phyloP scores from a whole-genome alignment of 2,797 vertebrate genomes.

The Alca torda region DNA sequence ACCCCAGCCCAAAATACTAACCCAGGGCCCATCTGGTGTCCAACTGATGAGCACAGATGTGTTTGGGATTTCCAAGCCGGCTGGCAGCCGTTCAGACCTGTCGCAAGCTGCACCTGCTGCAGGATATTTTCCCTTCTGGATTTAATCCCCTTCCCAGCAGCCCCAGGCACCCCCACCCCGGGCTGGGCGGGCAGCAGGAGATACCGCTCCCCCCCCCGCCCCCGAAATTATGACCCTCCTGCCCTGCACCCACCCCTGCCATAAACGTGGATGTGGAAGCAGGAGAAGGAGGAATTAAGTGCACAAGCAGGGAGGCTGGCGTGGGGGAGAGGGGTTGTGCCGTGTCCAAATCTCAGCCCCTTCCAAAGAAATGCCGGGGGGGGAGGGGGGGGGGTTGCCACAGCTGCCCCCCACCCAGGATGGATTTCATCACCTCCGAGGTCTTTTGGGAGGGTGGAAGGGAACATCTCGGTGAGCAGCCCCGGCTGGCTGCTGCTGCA shows the following conservation, averaged over 20 bases:
- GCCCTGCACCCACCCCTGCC: not conserved
- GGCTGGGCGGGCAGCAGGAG: not conserved
- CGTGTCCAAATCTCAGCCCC: not conserved
- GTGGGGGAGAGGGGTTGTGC: accelerated
- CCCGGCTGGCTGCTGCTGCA: accelerated
- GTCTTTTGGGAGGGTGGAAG: not conserved
- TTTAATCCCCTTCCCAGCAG: not conserved
- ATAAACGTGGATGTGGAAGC: not conserved
- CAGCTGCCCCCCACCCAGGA: not conserved
- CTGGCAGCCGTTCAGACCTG: slow-evolving; percentile 73
- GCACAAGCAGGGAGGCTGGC: accelerated
- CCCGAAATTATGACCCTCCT: not conserved
- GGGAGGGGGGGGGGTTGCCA: not conserved
- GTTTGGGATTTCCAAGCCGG: slow-evolving; percentile 58
- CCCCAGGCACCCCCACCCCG: not conserved
- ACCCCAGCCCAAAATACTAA: slow-evolving; percentile 68
- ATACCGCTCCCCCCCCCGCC: not conserved
- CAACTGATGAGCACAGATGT: slow-evolving; percentile 76
- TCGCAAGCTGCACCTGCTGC: slow-evolving; percentile 71
- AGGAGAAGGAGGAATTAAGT: not conserved
- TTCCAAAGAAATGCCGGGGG: accelerated
- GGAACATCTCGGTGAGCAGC: not conserved
- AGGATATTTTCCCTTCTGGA: slow-evolving; percentile 34
- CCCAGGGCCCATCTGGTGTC: slow-evolving; percentile 75
- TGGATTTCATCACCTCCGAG: not conserved